These are phyloP conservation scores for Marronus borbonicus DNA, from an alignment of 2,888 invertebrate species.

Conservation along the genomic window DNA sequence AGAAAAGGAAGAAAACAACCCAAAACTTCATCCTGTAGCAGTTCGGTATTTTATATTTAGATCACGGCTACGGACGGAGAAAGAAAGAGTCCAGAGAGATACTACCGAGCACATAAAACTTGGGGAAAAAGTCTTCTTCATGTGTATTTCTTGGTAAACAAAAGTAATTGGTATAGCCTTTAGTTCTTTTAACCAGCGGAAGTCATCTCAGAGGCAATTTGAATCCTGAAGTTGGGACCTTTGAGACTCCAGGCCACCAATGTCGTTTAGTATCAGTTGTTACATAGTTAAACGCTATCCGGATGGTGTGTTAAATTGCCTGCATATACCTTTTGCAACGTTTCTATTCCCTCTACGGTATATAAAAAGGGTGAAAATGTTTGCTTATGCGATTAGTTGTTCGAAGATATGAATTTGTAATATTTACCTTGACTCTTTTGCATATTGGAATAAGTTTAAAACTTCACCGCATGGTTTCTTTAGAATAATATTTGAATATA, in stretches of 20 bases:
- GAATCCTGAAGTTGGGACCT: conserved; percentile 53
- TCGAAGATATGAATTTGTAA: too few relatives aligned
- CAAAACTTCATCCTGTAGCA: conserved; percentile 38
- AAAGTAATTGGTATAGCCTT: conserved; percentile 45
- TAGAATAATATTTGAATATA: not conserved
- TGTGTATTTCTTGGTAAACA: conserved; percentile 46
- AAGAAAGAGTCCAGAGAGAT: conserved; percentile 27
- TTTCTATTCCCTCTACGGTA: not conserved
- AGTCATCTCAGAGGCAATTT: conserved; percentile 48
- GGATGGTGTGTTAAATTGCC: conserved; percentile 58
- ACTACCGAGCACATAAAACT: conserved; percentile 42
- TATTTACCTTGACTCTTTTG: too few relatives aligned
- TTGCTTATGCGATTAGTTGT: too few relatives aligned
- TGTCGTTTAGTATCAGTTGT: conserved; percentile 59
- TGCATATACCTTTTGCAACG: conserved; percentile 32
- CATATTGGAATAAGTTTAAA: too few relatives aligned
- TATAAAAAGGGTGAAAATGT: not conserved
- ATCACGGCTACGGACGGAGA: conserved; percentile 36
- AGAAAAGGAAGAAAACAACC: conserved; percentile 12
- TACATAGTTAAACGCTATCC: conserved; percentile 60
- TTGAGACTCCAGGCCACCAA: conserved; percentile 52
- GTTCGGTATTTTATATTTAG: conserved; percentile 46
- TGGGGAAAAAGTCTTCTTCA: conserved; percentile 28
- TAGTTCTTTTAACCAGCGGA: conserved; percentile 46
- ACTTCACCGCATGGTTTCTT: too few relatives aligned